These are phyloP conservation scores for Drosophila murphyi DNA, from an alignment of 1,140 invertebrate species.

Conservation along the genomic window DNA sequence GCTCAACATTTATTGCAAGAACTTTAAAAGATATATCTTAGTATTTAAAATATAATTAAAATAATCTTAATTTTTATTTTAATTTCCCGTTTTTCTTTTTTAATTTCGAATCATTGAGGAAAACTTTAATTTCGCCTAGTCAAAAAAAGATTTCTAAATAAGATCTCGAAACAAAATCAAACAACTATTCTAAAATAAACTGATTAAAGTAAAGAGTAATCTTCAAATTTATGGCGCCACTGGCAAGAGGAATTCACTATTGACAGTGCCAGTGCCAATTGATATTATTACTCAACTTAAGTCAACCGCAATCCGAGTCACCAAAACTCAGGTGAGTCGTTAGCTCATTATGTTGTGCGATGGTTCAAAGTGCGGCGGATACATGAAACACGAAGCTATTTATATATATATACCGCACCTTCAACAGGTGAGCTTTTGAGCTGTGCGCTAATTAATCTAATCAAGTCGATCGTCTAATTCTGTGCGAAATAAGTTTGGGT, in stretches of 20 bases:
- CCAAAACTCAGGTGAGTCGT: not conserved
- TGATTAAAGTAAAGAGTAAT: not conserved
- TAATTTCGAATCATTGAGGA: too few relatives aligned
- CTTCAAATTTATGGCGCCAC: constrained; percentile 16
- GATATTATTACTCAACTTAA: constrained; percentile 33
- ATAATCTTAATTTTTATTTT: not conserved
- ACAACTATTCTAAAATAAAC: not conserved
- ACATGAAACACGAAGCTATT: constrained; percentile 64
- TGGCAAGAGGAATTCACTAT: constrained; percentile 15
- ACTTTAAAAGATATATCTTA: too few relatives aligned
- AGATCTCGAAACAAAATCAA: not conserved
- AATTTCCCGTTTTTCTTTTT: too few relatives aligned
- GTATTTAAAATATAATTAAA: not conserved
- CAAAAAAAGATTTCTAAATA: not conserved
- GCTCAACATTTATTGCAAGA: too few relatives aligned
- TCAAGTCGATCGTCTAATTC: constrained; percentile 48
- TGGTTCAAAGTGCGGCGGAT: constrained; percentile 59
- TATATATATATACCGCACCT: constrained; percentile 58
- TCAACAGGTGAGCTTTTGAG: constrained; percentile 11
- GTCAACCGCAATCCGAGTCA: constrained; percentile 15
- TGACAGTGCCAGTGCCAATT: constrained; percentile 3
- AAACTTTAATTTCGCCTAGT: too few relatives aligned
- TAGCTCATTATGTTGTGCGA: constrained; percentile 39
- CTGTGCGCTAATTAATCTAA: constrained; percentile 49
- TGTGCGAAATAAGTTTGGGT: not conserved